These are phyloP conservation scores for Odontocerum albicorne DNA, from an alignment of 2,888 invertebrate genomes.

Conservation along the genomic window DNA sequence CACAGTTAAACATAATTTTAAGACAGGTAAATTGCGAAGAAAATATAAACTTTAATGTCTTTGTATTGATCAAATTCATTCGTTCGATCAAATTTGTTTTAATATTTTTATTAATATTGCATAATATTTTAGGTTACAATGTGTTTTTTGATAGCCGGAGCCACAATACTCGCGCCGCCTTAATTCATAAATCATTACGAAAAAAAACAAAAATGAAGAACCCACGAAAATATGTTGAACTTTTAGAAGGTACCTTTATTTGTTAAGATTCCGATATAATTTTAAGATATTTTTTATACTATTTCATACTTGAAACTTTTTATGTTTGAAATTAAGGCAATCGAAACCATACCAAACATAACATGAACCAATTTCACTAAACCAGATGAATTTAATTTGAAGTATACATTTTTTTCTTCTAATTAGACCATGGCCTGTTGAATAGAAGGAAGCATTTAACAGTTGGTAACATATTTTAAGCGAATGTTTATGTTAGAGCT, in stretches of 20 bases:
- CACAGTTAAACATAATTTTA: constrained; percentile 13
- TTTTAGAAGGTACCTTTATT: constrained; percentile 63
- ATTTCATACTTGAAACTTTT: no score
- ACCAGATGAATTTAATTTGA: no score
- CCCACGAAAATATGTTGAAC: constrained; percentile 64
- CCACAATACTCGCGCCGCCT: constrained; percentile 20
- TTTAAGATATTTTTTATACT: background rate
- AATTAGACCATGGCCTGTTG: no score
- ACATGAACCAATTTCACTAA: no score
- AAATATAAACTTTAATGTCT: background rate
- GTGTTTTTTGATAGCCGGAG: constrained; percentile 2
- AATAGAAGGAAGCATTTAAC: no score
- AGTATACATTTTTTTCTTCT: no score
- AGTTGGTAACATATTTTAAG: no score
- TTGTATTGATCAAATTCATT: background rate
- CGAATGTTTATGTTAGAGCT: no score
- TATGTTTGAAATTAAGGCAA: background rate
- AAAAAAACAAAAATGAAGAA: constrained; percentile 54
- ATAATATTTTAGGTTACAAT: constrained; percentile 20
- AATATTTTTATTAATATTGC: constrained; percentile 13
- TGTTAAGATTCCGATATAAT: background rate
- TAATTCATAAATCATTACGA: constrained; percentile 41
- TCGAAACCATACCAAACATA: no score
- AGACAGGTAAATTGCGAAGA: constrained; percentile 1
- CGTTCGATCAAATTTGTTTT: background rate